Evolutionary conservation across 2,888 invertebrate species (phyloP), one percentile per base, ranked within the genome.

Genomic region (Parelbella ahira): DNA sequence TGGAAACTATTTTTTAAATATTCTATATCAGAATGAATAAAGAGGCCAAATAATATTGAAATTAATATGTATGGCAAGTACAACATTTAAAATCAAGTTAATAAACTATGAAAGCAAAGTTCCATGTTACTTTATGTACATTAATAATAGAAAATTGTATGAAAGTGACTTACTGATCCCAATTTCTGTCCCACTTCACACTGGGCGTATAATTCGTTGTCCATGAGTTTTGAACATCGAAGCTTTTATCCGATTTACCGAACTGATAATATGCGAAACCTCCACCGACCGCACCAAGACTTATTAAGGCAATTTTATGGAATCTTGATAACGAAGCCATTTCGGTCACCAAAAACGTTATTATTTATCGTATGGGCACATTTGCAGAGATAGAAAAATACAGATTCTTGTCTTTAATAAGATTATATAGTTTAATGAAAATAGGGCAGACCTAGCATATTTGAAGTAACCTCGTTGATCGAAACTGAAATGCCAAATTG

Each of bases 121-220:
- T n/a, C n/a, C n/a, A n/a, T n/a, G n/a, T n/a, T n/a, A n/a, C n/a
- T n/a, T n/a, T n/a, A n/a, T n/a, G n/a, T n/a, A n/a, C n/a, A n/a
- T n/a, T n/a, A n/a, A n/a, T n/a, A n/a, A n/a, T n/a, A n/a, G n/a
- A n/a, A n/a, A n/a, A n/a, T n/a, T n/a, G n/a, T n/a, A n/a, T n/a
- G n/a, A n/a, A n/a, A n/a, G n/a, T n/a, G n/a, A 83, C 90, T 89
- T 88, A 93, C 93, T 91, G 93, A 73, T 97, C 97, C 97, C 97
- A 97, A 78, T 97, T 96, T 37, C 82, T 86, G 58, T 97, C 93
- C 97, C 97, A 97, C 63, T 91, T 90, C 0, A 92, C 86, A 41
- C 89, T 88, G 0, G 93, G 92, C 0, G 80, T 81, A 52, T 87
- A 89, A 72, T 90, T 90, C 3, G 91, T 91, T 0, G 93, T 93